Evolutionary conservation across 2,888 invertebrate genomes (phyloP).

Genomic region (Nymphalis urticae): DNA sequence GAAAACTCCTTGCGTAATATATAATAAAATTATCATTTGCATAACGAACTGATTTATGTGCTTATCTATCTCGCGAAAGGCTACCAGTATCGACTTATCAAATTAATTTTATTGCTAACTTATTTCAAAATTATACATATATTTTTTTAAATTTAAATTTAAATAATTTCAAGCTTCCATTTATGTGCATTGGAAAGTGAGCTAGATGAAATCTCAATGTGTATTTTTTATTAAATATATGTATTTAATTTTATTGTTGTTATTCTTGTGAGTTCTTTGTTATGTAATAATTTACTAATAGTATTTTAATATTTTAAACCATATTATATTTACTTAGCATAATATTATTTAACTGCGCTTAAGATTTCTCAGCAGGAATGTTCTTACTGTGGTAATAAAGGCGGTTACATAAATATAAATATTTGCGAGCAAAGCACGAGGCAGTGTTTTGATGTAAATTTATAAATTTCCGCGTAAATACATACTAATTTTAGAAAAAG

Average conservation of each 20-base stretch:
- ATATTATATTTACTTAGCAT: background rate
- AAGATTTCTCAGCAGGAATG: background rate
- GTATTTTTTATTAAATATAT: background rate
- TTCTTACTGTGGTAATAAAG: slow-evolving; percentile 1
- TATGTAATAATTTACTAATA: background rate
- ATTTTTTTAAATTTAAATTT: background rate
- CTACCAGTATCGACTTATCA: background rate
- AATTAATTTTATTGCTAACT: slow-evolving; percentile 3
- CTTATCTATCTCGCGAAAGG: slow-evolving; percentile 4
- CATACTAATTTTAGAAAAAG: background rate
- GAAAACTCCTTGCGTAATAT: slow-evolving; percentile 35
- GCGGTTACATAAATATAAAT: slow-evolving; percentile 1
- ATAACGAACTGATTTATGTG: slow-evolving; percentile 32
- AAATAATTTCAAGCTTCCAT: background rate
- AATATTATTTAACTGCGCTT: background rate
- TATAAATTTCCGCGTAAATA: background rate
- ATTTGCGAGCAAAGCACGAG: background rate
- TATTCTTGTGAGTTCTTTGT: background rate
- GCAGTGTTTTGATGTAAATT: background rate
- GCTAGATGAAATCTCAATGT: background rate
- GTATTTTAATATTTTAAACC: background rate
- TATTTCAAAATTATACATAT: background rate
- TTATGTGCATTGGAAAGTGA: background rate
- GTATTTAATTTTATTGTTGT: background rate
- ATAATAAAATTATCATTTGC: slow-evolving; percentile 37